Base-by-base conservation (phyloP, 1,140 invertebrate genomes). In the Nasonia vitripennis region DNA sequence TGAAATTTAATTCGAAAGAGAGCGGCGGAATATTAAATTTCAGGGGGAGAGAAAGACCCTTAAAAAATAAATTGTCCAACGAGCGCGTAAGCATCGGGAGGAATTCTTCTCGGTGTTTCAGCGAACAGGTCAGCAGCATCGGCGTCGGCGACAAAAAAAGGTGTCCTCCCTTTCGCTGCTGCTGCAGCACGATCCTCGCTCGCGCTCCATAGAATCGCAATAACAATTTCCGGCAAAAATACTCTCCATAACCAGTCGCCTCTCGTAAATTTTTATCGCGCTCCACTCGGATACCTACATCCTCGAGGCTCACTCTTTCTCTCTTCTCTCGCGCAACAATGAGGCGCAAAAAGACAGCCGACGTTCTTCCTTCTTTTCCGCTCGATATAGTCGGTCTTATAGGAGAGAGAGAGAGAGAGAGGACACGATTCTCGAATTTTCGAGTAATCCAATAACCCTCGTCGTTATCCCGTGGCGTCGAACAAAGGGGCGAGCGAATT, bases 201-300 rank as follows among this genome's bases (percentile, higher is more conserved):
- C 41, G 31, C 37, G 74, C 74, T 75, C 75, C 45, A 20, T 27
- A 55, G 48, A 78, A 51, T 78, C 75, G 45, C 14, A 78, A 78
- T 78, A 78, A 78, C 75, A 78, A 78, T 78, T 78, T 78, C 75
- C 75, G 75, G 74, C 17, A 37, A 23, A 77, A 77, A 77, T 77
- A 48, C 74, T 48, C 74, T 48, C 74, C 27, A 45, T 41, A 74
- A 37, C 71, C 71, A 74, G 71, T 74, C 71, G n/a, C 7, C 74
- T 27, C 41, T 48, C 74, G n/a, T 20, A 37, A 77, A 77, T 48
- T 77, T 77, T 77, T 48, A 77, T 77, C 74, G 10, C 1, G 0
- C 3, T 12, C 41, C 41, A 34, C 9, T 17, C 3, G 48, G 48
- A 62, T 62, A n/a, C 17, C 2, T n/a, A 55, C 31, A 74, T 37